phyloP scores from a whole-genome alignment of 2,797 vertebrate genomes.

The Furcifer pardalis region DNA sequence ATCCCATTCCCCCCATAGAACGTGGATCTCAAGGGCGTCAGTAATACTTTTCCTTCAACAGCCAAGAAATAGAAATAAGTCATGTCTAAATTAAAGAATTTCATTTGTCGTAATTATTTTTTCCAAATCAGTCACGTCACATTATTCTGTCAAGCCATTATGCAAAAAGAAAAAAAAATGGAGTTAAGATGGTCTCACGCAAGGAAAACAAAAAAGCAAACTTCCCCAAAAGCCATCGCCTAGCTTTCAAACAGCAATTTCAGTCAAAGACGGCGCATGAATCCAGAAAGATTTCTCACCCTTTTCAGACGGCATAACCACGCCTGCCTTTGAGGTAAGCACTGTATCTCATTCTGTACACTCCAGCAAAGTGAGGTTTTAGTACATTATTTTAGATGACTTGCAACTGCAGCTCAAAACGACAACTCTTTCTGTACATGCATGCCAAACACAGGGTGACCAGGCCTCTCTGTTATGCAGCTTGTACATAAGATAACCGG shows the following conservation, averaged over 20 bases:
- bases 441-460: slow-evolving; percentile 53
- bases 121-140: slow-evolving; percentile 65
- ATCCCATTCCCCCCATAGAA: slow-evolving; percentile 60
- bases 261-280: slow-evolving; percentile 55
- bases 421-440: slow-evolving; percentile 4
- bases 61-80: slow-evolving; percentile 65
- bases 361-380: slow-evolving; percentile 49
- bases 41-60: slow-evolving; percentile 64
- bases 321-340: background rate
- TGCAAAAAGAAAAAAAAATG: slow-evolving; percentile 76
- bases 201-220: slow-evolving; percentile 56
- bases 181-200: slow-evolving; percentile 64
- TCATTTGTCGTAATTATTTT: slow-evolving; percentile 67
- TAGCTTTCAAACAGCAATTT: slow-evolving; percentile 63
- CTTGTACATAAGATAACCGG: slow-evolving; percentile 53
- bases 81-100: slow-evolving; percentile 72
- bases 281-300: slow-evolving; percentile 55
- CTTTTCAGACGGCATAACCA: slow-evolving; percentile 29
- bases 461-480: slow-evolving; percentile 55
- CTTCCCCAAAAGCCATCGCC: slow-evolving; percentile 52
- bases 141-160: slow-evolving; percentile 74
- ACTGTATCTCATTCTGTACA: slow-evolving; percentile 10
- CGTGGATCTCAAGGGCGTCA: slow-evolving; percentile 70
- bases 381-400: slow-evolving; percentile 65
- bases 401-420: slow-evolving; percentile 64